These are phyloP conservation scores for Pseudorasbora parva DNA, from an alignment of 2,113 vertebrate genomes.

Conservation along the genomic window DNA sequence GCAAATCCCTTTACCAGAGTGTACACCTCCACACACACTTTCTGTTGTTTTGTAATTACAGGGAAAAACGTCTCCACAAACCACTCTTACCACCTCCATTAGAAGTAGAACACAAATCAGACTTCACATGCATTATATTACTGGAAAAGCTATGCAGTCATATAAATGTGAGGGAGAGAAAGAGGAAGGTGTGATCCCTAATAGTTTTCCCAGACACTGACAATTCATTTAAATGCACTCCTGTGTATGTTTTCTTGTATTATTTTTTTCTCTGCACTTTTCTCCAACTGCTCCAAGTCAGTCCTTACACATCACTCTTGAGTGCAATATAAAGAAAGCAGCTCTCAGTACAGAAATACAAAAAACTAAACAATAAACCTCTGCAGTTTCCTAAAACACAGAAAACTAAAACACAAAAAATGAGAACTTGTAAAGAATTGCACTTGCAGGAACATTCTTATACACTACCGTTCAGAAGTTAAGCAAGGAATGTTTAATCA, in stretches of 20 bases:
- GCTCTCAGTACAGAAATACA: slow-evolving; percentile 17
- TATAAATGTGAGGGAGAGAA: not conserved
- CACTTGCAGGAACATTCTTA: too few species aligned
- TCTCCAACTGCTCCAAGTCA: slow-evolving; percentile 4
- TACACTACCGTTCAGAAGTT: too few species aligned
- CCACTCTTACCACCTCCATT: not conserved
- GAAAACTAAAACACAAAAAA: not conserved
- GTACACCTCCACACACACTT: slow-evolving; percentile 58
- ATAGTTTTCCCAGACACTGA: slow-evolving; percentile 33
- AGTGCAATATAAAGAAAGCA: slow-evolving; percentile 46
- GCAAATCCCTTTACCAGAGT: slow-evolving; percentile 60
- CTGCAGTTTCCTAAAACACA: slow-evolving; percentile 3
- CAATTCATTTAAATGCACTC: slow-evolving; percentile 26
- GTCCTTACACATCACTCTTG: slow-evolving; percentile 14
- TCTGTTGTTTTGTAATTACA: slow-evolving; percentile 41
- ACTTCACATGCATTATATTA: slow-evolving; percentile 1
- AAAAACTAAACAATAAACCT: slow-evolving; percentile 1
- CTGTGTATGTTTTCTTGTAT: not conserved
- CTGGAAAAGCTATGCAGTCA: slow-evolving; percentile 14
- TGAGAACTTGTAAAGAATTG: too few species aligned
- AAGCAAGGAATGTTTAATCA: too few species aligned
- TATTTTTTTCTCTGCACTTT: not conserved
- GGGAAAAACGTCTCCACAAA: slow-evolving; percentile 5
- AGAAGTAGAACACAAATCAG: not conserved
- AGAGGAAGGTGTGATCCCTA: slow-evolving; percentile 11